A percentile compares a stretch with the other conserved stretches of the same genome.
Evolutionary conservation across 1,140 invertebrate genomes (phyloP).

Genomic region (Cardiocondyla obscurior): DNA sequence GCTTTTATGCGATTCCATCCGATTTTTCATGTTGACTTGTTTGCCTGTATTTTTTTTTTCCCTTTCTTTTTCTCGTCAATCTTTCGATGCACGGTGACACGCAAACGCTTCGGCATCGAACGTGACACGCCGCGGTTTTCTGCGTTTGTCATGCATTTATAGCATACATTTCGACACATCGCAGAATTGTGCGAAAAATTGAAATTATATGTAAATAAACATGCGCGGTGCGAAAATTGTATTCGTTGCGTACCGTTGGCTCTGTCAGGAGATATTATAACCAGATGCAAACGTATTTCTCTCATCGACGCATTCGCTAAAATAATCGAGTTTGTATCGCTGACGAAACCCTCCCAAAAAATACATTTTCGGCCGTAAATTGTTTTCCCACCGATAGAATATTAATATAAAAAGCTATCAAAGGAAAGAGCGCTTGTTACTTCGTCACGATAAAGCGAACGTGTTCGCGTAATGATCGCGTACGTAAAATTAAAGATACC

Average conservation of each 20-base stretch:
- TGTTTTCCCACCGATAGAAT: background rate
- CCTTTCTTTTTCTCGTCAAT: background rate
- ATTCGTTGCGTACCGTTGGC: background rate
- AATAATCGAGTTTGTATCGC: background rate
- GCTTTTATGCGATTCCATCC: background rate
- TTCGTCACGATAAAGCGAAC: background rate
- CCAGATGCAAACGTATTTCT: background rate
- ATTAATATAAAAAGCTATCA: background rate
- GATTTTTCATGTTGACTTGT: too few relatives aligned
- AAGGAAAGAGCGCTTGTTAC: background rate
- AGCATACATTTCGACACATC: too few relatives aligned
- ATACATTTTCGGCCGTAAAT: background rate
- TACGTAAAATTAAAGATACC: background rate
- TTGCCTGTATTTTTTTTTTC: too few relatives aligned
- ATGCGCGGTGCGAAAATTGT: background rate
- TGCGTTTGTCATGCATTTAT: background rate
- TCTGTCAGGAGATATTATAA: constrained; percentile 7
- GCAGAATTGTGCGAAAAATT: background rate
- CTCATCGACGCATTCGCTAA: background rate
- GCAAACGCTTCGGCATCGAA: background rate
- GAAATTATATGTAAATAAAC: constrained; percentile 28
- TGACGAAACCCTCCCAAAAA: background rate
- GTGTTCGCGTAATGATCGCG: background rate
- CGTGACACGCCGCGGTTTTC: background rate
- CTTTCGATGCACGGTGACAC: background rate